Evolutionary conservation across 1,140 invertebrate genomes (phyloP).

Genomic region (Antheraea mylitta): DNA sequence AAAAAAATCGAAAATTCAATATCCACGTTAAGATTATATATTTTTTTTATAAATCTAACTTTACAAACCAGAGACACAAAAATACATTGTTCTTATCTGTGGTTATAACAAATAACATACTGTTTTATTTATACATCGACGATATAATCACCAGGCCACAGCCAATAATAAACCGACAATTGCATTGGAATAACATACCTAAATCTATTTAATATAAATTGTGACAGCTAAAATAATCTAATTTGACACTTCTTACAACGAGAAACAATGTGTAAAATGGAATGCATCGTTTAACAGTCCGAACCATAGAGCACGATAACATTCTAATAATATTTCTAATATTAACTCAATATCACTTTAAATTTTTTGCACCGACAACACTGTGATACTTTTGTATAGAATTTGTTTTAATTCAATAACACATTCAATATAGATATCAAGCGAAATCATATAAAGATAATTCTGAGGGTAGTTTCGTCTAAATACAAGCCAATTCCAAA

Average conservation of each 20-base stretch:
- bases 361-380: neutral
- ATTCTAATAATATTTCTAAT: neutral
- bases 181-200: neutral
- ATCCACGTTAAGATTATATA: neutral
- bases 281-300: neutral
- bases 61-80: neutral
- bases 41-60: neutral
- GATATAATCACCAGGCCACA: too few species aligned
- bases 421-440: too few species aligned
- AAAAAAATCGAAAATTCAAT: too few species aligned
- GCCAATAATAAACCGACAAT: neutral
- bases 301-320: neutral
- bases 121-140: neutral
- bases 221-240: neutral
- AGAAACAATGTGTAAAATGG: neutral
- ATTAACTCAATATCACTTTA: neutral
- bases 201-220: constrained; percentile 1
- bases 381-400: too few species aligned
- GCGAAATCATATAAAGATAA: too few species aligned
- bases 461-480: too few species aligned
- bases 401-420: too few species aligned
- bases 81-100: neutral
- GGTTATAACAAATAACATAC: neutral
- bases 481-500: too few species aligned
- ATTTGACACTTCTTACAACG: constrained; percentile 1